Evolutionary conservation across 2,797 vertebrate genomes (phyloP).

Genomic region (Momotus momota): DNA sequence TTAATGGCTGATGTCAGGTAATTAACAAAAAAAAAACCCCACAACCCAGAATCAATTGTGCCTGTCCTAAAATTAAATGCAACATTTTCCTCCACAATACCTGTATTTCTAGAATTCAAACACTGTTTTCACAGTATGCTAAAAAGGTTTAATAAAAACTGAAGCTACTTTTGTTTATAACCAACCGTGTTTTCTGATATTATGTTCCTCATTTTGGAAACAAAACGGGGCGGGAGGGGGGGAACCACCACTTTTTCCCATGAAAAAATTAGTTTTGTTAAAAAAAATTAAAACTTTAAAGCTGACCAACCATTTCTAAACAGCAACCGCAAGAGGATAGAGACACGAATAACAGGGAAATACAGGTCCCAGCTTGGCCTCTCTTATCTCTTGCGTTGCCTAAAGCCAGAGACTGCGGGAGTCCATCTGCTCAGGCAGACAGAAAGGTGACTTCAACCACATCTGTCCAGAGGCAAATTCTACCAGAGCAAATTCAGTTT

Average conservation of each 20-base stretch:
- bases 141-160: background rate
- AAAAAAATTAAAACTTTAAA: background rate
- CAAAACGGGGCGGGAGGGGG: background rate
- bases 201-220: background rate
- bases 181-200: fast-evolving
- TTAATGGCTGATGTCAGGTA: background rate
- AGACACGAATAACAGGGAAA: background rate
- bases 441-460: background rate
- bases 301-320: background rate
- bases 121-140: fast-evolving
- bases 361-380: fast-evolving
- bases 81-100: background rate
- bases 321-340: background rate
- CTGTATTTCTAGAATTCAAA: background rate
- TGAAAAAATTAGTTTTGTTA: background rate
- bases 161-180: background rate
- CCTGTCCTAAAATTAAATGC: background rate
- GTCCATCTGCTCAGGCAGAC: background rate
- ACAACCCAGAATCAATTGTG: fast-evolving
- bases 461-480: background rate
- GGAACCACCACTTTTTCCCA: background rate
- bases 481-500: background rate
- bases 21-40: background rate
- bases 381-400: background rate
- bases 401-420: background rate